Conservation (phyloP, 1,140 invertebrate genomes). For the Thalassaphorura encarpata region DNA sequence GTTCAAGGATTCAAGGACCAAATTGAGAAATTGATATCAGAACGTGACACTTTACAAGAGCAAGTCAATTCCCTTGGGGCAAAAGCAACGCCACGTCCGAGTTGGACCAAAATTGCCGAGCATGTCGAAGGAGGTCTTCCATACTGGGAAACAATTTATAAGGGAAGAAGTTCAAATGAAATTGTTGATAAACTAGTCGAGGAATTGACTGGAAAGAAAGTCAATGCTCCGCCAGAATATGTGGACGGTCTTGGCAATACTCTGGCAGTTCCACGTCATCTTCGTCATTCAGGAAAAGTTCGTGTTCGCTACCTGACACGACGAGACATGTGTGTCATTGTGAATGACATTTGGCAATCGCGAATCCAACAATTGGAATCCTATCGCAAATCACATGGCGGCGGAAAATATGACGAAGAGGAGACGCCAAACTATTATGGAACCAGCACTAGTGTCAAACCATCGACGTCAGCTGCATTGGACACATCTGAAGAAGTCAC, state of each 20-base stretch:
- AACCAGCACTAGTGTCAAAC: not conserved
- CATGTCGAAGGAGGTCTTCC: not conserved
- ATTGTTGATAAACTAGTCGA: conserved; percentile 15
- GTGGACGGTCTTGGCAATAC: not conserved
- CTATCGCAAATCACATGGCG: not conserved
- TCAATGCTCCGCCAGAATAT: conserved; percentile 3
- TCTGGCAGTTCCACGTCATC: conserved; percentile 4
- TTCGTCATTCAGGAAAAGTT: conserved; percentile 6
- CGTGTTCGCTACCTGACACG: not conserved
- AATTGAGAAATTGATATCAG: conserved; percentile 6
- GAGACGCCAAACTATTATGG: not conserved
- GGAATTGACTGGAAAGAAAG: conserved; percentile 11
- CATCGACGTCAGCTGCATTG: not conserved
- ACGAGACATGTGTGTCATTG: conserved; percentile 3
- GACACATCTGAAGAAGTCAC: too few species aligned
- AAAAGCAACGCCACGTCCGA: conserved; percentile 20
- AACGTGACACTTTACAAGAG: conserved; percentile 7
- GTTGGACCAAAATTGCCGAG: conserved; percentile 18
- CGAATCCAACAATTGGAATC: conserved; percentile 4
- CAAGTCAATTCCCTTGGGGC: too few species aligned
- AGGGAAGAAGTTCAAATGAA: conserved; percentile 7
- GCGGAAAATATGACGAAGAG: conserved; percentile 5
- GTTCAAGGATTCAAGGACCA: not conserved
- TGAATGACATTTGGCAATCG: conserved; percentile 11
- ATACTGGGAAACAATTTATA: not conserved